Percentiles rank a stretch among this genome's conserved stretches.
phyloP scores from a whole-genome alignment of 1,140 invertebrate species.

The Parapsyche elsis region DNA sequence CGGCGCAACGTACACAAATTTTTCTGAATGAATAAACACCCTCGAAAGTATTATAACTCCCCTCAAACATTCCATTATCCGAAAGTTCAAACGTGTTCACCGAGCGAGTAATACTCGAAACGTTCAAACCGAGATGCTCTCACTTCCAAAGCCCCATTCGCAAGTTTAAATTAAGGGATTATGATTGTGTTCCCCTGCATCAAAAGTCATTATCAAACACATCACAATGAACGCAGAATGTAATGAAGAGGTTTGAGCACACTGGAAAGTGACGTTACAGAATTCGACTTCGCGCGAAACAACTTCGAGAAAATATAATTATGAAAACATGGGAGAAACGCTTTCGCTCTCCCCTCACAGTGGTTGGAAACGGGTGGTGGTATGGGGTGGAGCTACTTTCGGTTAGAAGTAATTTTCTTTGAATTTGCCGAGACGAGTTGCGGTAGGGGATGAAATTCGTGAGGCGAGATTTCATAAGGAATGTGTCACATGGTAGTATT shows the following conservation, averaged over 20 bases:
- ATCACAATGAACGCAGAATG: neutral
- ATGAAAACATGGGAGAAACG: constrained; percentile 18
- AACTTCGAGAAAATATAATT: constrained; percentile 21
- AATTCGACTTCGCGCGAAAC: neutral
- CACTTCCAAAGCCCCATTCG: neutral
- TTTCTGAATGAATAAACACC: constrained; percentile 5
- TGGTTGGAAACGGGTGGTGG: neutral
- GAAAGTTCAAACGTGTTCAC: neutral
- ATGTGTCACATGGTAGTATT: constrained; percentile 30
- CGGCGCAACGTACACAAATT: neutral
- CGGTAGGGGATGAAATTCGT: constrained; percentile 21
- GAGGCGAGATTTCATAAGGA: constrained; percentile 34
- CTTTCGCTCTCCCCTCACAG: neutral
- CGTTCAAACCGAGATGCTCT: neutral
- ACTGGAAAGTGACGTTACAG: neutral
- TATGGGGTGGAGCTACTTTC: constrained; percentile 24
- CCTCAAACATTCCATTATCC: too few relatives aligned
- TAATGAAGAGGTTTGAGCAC: neutral
- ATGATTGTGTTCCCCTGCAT: constrained; percentile 14
- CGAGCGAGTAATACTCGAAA: neutral
- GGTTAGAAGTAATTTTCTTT: constrained; percentile 41
- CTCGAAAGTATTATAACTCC: neutral
- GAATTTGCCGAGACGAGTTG: constrained; percentile 25
- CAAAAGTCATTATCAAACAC: constrained; percentile 13
- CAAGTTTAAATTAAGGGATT: constrained; percentile 3